Evolutionary conservation across 2,113 vertebrate genomes (phyloP), one percentile per base, ranked within the genome.

Genomic region (Pachycephala philippinensis): DNA sequence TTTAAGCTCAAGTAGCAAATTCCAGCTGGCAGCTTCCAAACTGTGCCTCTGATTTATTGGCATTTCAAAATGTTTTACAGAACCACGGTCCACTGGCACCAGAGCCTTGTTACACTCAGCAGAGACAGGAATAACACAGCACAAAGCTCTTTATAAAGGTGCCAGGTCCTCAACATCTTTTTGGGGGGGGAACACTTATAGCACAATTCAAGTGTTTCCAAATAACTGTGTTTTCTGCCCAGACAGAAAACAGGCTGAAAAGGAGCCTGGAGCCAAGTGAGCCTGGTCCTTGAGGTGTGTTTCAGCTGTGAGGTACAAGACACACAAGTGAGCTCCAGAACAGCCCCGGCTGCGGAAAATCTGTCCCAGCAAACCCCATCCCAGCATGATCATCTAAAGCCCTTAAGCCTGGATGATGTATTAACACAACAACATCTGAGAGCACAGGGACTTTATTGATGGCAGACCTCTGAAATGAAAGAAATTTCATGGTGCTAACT

Each of bases 1-100:
- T 64, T 86, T 37, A 81, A 89, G 23, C 78, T 60, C 66, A 50
- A 11, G 80, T 27, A 78, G 60, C 78, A 90, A 89, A 95, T 93
- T 94, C 93, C 89, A 95, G 70, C 89, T 76, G 93, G 91, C 90
- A 91, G 89, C 84, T 83, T 87, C 92, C 84, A 82, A 95, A 68
- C n/a, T 0, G 2, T 39, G 84, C 33, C 78, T 86, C 80, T 85
- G 90, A 86, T 95, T 80, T 87, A 90, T 28, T 91, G 91, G 91
- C 94, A 71, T 92, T 93, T 88, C 82, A n/a, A n/a, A 87, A 81
- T 10, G 66, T 87, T 91, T 85, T 70, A 71, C 82, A 81, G 87
- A 75, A 65, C 47, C 47, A 44, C 0, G 37, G 42, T 61, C 61
- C 71, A 30, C 44, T 75, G 82, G 91, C 90, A 89, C 59, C 4